Base-by-base conservation (phyloP, 1,140 invertebrate species). In the Pomphorhynchus laevis region DNA sequence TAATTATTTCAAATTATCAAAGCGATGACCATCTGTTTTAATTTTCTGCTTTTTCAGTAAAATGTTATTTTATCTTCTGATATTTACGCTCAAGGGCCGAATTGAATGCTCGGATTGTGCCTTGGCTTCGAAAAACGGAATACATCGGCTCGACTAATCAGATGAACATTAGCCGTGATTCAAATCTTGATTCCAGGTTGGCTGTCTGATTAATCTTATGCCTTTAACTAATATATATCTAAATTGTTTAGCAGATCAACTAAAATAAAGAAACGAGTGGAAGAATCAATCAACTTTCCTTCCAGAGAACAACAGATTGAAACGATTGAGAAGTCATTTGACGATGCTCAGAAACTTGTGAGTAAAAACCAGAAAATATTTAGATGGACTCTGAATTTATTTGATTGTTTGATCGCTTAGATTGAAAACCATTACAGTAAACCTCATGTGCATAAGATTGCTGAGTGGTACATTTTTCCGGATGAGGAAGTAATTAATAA, bases 241-340 rank as follows among this genome's bases (percentile, higher is more conserved):
- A n/a, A n/a, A n/a, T n/a, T n/a, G n/a, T n/a, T n/a, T n/a, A n/a
- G n/a, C n/a, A n/a, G n/a, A n/a, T n/a, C n/a, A n/a, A n/a, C n/a
- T n/a, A n/a, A n/a, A n/a, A n/a, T n/a, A n/a, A n/a, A n/a, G n/a
- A n/a, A n/a, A n/a, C n/a, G n/a, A n/a, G n/a, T n/a, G n/a, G n/a
- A n/a, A n/a, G n/a, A n/a, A n/a, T n/a, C n/a, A n/a, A n/a, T n/a
- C n/a, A n/a, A n/a, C n/a, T n/a, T n/a, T n/a, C n/a, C n/a, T n/a
- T n/a, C n/a, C n/a, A n/a, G n/a, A 11, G 80, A 91, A 22, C 79
- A 75, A 56, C 86, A 98, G 62, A 82, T 98, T 48, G 71, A 70
- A 54, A 79, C 80, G 39, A 95, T 95, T 44, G 76, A 93, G 48
- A 84, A 84, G 55, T 95, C 84, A 11, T 98, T 95, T 63, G 69